These are phyloP conservation scores for Atherinomorus stipes DNA, from an alignment of 2,113 vertebrate species.

Conservation along the genomic window DNA sequence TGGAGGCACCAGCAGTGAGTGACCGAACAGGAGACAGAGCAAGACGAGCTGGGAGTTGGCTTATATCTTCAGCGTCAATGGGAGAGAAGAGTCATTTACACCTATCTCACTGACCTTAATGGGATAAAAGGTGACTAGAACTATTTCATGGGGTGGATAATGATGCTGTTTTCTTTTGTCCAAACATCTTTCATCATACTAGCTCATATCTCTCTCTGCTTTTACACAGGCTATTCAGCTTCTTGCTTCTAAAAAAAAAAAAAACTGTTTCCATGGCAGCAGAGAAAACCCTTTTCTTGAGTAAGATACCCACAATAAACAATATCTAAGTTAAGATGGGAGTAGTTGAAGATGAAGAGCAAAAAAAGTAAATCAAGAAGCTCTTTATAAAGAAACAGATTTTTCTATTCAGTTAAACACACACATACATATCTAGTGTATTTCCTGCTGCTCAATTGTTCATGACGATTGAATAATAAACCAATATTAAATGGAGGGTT, in stretches of 20 bases:
- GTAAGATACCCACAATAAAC: constrained; percentile 34
- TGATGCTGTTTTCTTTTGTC: constrained; percentile 65
- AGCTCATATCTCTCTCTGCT: constrained; percentile 38
- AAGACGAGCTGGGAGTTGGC: constrained; percentile 58
- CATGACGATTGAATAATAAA: not conserved
- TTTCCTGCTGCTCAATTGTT: not conserved
- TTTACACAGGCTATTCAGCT: constrained; percentile 44
- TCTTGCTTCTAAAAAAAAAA: constrained; percentile 47
- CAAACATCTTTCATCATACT: constrained; percentile 58
- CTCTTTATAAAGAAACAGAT: constrained; percentile 17
- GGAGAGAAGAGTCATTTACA: constrained; percentile 70
- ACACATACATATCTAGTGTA: not conserved
- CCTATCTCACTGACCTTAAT: constrained; percentile 60
- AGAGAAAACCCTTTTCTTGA: constrained; percentile 37
- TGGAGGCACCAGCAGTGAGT: constrained; percentile 6
- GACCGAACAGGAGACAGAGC: constrained; percentile 38
- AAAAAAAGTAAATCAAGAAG: constrained; percentile 27
- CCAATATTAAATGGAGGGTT: not conserved
- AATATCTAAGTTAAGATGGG: constrained; percentile 22
- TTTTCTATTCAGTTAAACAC: constrained; percentile 6
- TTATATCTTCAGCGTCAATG: constrained; percentile 70
- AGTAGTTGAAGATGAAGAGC: constrained; percentile 7
- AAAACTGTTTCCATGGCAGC: constrained; percentile 51
- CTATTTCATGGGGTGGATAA: constrained; percentile 59
- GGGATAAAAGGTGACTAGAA: constrained; percentile 62